Evolutionary conservation across 2,113 vertebrate species (phyloP).

Genomic region (Thunnus thynnus): DNA sequence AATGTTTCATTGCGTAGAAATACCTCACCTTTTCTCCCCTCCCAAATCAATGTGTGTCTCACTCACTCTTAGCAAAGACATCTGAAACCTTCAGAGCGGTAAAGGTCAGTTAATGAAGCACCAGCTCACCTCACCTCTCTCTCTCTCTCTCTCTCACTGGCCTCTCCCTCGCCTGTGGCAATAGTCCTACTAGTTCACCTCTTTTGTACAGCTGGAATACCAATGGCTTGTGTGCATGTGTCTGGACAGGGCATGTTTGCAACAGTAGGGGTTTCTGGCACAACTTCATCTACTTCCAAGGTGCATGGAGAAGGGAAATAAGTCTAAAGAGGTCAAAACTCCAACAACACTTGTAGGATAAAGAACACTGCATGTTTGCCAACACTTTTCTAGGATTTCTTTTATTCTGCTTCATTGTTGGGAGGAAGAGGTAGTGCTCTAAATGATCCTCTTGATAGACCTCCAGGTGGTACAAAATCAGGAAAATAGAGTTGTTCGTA

Average conservation of each 20-base stretch:
- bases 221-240: background rate
- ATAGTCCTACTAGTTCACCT: background rate
- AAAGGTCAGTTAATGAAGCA: conserved; percentile 77
- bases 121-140: conserved; percentile 44
- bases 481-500: background rate
- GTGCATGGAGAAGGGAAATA: no score
- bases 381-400: conserved; percentile 4
- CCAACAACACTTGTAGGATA: no score
- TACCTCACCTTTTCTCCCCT: background rate
- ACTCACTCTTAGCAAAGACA: background rate
- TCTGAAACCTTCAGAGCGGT: conserved; percentile 37
- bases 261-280: no score
- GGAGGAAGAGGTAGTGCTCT: background rate
- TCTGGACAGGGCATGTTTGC: no score
- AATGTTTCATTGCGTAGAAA: background rate
- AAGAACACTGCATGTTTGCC: background rate
- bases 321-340: no score
- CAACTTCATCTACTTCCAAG: no score
- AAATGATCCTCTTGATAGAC: background rate
- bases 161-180: conserved; percentile 54
- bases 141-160: conserved; percentile 26
- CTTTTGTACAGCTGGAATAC: conserved; percentile 43
- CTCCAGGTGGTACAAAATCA: background rate
- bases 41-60: background rate
- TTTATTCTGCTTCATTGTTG: conserved; percentile 1